Evolutionary conservation across 2,797 vertebrate species (phyloP).

Genomic region (Tarsius wallacei): DNA sequence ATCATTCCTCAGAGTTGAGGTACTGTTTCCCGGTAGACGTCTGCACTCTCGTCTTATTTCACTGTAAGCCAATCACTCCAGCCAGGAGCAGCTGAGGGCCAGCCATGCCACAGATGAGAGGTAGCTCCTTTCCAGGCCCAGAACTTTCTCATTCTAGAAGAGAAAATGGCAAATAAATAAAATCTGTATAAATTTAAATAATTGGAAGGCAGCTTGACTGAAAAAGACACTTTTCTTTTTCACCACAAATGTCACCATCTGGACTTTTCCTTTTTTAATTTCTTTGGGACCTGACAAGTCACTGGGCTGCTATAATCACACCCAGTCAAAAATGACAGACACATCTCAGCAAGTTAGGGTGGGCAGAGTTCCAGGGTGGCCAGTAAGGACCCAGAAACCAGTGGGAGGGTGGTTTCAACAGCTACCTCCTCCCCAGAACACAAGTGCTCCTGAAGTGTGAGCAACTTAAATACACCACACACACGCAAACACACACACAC

Average conservation of each 20-base stretch:
- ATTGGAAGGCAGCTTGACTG: conserved; percentile 88
- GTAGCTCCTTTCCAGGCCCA: conserved; percentile 40
- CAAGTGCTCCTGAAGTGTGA: conserved; percentile 56
- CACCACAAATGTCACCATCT: conserved; percentile 88
- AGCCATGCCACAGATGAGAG: not conserved
- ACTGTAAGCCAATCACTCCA: not conserved
- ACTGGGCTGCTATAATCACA: conserved; percentile 86
- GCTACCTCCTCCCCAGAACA: not conserved
- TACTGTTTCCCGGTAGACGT: not conserved
- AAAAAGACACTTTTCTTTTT: conserved; percentile 88
- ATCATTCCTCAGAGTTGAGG: fast-evolving
- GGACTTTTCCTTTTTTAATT: conserved; percentile 89
- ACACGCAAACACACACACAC: not conserved
- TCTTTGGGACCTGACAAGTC: conserved; percentile 87
- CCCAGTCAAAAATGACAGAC: conserved; percentile 88
- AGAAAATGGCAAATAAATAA: conserved; percentile 87
- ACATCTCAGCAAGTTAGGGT: conserved; percentile 66
- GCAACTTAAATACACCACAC: conserved; percentile 21
- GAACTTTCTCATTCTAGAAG: conserved; percentile 74
- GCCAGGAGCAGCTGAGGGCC: not conserved
- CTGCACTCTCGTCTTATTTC: not conserved
- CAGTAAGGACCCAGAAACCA: conserved; percentile 71
- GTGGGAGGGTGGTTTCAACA: conserved; percentile 56
- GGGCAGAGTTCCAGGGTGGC: conserved; percentile 81
- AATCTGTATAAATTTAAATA: conserved; percentile 87